phyloP scores from a whole-genome alignment of 2,113 vertebrate genomes.

The Scortum barcoo region DNA sequence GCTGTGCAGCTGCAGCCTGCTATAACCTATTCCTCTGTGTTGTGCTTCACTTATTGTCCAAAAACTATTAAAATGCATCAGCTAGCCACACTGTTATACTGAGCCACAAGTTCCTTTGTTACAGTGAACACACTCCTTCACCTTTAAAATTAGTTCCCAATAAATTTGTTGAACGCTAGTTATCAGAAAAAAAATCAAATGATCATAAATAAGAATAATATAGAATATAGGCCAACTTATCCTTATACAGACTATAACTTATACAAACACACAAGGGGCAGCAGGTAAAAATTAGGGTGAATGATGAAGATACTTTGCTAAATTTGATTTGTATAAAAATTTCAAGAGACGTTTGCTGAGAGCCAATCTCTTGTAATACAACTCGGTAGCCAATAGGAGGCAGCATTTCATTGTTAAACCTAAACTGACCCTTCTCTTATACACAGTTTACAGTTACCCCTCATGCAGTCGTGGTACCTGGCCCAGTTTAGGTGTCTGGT shows the following conservation, averaged over 20 bases:
- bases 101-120: no score
- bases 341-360: neutral
- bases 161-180: neutral
- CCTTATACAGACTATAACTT: no score
- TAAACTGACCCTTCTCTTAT: neutral
- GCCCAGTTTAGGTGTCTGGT: conserved; percentile 3
- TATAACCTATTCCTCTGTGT: neutral
- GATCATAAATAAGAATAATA: neutral
- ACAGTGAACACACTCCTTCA: no score
- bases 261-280: neutral
- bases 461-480: conserved; percentile 8
- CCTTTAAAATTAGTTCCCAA: no score
- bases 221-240: neutral
- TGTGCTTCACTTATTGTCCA: neutral
- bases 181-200: neutral
- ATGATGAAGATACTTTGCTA: neutral
- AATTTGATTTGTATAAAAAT: neutral
- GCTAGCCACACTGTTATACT: no score
- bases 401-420: conserved; percentile 39
- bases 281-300: neutral
- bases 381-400: conserved; percentile 57
- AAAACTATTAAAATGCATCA: neutral
- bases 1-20: neutral
- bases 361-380: conserved; percentile 1
- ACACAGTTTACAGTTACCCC: neutral